A percentile compares a stretch with the other conserved stretches of the same genome.
Evolutionary conservation across 2,113 vertebrate genomes (phyloP).

Genomic region (Stercorarius parasiticus): DNA sequence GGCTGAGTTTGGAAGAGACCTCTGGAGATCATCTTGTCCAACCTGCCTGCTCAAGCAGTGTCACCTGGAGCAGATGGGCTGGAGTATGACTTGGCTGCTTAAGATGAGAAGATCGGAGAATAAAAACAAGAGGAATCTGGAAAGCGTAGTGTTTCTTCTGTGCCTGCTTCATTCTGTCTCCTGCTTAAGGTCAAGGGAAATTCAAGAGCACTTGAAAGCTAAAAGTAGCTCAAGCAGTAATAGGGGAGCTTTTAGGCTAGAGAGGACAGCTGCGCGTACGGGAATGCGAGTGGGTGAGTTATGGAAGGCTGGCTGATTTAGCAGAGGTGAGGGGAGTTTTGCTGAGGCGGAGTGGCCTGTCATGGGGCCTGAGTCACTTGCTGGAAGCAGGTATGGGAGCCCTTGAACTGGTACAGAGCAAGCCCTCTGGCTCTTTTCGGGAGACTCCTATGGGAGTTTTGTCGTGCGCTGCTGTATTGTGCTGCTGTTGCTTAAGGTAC

Average conservation of each 20-base stretch:
- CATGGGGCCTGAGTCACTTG: too few species aligned
- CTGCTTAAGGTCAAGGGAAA: not conserved
- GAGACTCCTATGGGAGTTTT: not conserved
- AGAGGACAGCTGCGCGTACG: not conserved
- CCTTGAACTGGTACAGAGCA: accelerated
- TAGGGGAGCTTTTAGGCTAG: not conserved
- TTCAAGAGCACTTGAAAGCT: not conserved
- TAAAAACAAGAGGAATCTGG: not conserved
- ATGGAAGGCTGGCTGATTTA: not conserved
- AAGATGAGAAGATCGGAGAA: not conserved
- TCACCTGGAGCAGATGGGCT: not conserved
- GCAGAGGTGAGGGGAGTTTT: not conserved
- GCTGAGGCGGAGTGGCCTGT: not conserved
- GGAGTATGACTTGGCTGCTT: not conserved
- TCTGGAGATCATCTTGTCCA: not conserved
- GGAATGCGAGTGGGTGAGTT: accelerated
- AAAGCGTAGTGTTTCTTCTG: not conserved
- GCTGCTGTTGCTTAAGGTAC: not conserved
- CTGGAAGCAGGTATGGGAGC: not conserved
- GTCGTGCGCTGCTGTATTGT: not conserved
- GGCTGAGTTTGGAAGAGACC: not conserved
- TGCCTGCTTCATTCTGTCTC: not conserved
- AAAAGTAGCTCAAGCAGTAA: not conserved
- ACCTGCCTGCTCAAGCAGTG: not conserved
- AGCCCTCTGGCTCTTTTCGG: not conserved